Evolutionary conservation across 2,888 invertebrate genomes (phyloP), one percentile per base, ranked within the genome.

Genomic region (Bhutanitis thaidina): DNA sequence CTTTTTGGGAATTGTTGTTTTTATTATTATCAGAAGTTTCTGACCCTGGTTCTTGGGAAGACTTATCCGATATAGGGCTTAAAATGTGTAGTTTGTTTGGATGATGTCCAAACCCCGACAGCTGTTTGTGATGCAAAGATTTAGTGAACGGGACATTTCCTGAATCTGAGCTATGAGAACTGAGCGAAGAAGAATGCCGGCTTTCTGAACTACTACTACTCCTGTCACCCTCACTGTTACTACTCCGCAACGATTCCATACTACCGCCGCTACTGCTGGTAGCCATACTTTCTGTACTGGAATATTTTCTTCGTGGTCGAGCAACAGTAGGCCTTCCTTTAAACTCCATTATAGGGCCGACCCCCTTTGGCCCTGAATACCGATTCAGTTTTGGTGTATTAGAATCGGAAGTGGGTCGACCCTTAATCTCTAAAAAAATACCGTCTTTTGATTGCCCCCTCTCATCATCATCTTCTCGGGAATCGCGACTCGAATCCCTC

Each of bases 41-140:
- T 7, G 95, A 95, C 14, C 93, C 94, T 12, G 95, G 95, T 70
- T 96, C 96, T 78, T 95, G 96, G 1, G 96, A 96, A 15, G 96
- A 96, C 80, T 96, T 96, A 80, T 96, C 96, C 52, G 96, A 96
- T 68, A 96, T 96, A 14, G 96, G 96, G 66, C 96, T 96, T 40
- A 96, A 90, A 72, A 96, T 95, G 79, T 96, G 96, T 61, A 96
- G 85, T 77, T 96, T 96, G 74, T 90, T 91, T 51, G 93, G 91
- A 77, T 95, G 94, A 63, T 94, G 93, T 49, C 92, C 91, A 76
- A 94, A 94, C 72, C 93, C 93, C 66, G 93, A 91, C 49, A 93
- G 74, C 61, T 92, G 93, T 80, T 91, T 91, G 61, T 91, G 81
- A 65, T 92, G 92, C 15, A 52, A 38, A 47, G 92, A 90, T 65